A percentile compares a stretch with the other conserved stretches of the same genome.
phyloP scores from a whole-genome alignment of 1,140 invertebrate genomes.

The Lordiphosa stackelbergi region DNA sequence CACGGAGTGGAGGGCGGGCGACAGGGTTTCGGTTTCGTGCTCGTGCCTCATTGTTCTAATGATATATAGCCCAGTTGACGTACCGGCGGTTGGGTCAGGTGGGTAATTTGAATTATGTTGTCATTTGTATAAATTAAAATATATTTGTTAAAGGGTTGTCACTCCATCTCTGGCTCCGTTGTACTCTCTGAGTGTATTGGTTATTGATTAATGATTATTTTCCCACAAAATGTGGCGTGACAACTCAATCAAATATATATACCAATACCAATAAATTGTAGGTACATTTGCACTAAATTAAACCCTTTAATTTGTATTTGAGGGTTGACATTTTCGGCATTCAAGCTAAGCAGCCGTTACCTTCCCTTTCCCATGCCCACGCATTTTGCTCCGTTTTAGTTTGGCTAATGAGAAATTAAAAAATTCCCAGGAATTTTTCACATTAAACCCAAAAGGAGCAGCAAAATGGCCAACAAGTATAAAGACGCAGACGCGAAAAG shows the following conservation, averaged over 20 bases:
- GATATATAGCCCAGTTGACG: constrained; percentile 63
- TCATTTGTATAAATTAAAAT: constrained; percentile 75
- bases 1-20: constrained; percentile 1
- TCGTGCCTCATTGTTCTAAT: constrained; percentile 54
- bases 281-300: constrained; percentile 29
- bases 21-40: constrained; percentile 17
- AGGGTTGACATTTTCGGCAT: no score
- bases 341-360: no score
- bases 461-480: constrained; percentile 39
- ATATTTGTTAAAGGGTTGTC: constrained; percentile 30
- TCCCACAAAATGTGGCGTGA: constrained; percentile 20
- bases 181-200: constrained; percentile 10
- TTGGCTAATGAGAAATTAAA: constrained; percentile 36
- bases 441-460: constrained; percentile 22
- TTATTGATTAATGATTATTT: constrained; percentile 51
- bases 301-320: constrained; percentile 23
- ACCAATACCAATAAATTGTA: constrained; percentile 18
- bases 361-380: constrained; percentile 6
- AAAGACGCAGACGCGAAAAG: constrained; percentile 42
- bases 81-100: constrained; percentile 11
- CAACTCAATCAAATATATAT: constrained; percentile 35
- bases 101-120: constrained; percentile 70
- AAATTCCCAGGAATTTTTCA: constrained; percentile 49
- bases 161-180: not conserved
- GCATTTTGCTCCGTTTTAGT: constrained; percentile 17